These are phyloP conservation scores for Xenopus petersii DNA, from an alignment of 2,797 vertebrate genomes.

Conservation along the genomic window DNA sequence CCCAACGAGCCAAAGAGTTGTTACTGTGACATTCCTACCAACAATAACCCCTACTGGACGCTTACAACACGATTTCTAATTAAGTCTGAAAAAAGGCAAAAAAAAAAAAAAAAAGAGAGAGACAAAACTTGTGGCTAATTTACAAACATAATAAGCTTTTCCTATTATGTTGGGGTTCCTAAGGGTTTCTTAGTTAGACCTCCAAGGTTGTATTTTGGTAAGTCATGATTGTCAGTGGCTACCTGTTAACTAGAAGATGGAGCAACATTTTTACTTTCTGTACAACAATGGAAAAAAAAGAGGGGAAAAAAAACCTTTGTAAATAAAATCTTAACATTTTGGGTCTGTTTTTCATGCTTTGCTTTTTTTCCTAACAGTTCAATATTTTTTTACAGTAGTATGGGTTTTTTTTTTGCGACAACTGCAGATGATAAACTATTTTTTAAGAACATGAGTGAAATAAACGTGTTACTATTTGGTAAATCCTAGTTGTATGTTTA, in stretches of 20 bases:
- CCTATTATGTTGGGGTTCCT: slow-evolving; percentile 78
- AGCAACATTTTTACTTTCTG: slow-evolving; percentile 97
- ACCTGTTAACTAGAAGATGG: slow-evolving; percentile 82
- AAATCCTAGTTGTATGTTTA: slow-evolving; percentile 63
- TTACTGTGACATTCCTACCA: slow-evolving; percentile 83
- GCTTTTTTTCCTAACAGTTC: slow-evolving; percentile 53
- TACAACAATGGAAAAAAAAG: slow-evolving; percentile 66
- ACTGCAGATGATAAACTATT: slow-evolving; percentile 61
- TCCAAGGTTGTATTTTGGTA: slow-evolving; percentile 77
- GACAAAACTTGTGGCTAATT: slow-evolving; percentile 72
- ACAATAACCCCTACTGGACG: slow-evolving; percentile 73
- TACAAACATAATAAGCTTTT: slow-evolving; percentile 84
- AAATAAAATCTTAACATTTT: slow-evolving; percentile 98
- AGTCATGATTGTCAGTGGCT: slow-evolving; percentile 78
- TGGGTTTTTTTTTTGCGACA: slow-evolving; percentile 56
- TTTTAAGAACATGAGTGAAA: slow-evolving; percentile 67
- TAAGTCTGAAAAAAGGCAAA: slow-evolving; percentile 26
- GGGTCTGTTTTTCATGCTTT: slow-evolving; percentile 70
- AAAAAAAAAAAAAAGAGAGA: slow-evolving; percentile 29
- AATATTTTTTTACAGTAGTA: slow-evolving; percentile 60
- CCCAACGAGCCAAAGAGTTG: slow-evolving; percentile 80
- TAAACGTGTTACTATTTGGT: slow-evolving; percentile 66
- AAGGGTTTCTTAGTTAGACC: slow-evolving; percentile 75
- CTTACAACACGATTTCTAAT: slow-evolving; percentile 67
- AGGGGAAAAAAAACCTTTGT: slow-evolving; percentile 74